phyloP scores from a whole-genome alignment of 2,797 vertebrate genomes.

The Pelochelys cantorii region DNA sequence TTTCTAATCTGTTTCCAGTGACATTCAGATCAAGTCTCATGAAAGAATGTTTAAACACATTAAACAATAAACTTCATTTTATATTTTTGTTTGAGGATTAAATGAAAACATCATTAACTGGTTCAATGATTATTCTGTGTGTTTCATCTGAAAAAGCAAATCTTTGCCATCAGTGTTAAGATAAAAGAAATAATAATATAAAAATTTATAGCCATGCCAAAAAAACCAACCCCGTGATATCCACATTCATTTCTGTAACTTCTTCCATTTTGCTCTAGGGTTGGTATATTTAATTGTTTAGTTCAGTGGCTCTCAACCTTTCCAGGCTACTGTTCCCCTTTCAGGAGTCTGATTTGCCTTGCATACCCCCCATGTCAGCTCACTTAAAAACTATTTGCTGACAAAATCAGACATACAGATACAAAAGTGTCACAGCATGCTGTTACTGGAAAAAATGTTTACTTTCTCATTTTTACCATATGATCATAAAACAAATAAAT shows the following conservation, averaged over 20 bases:
- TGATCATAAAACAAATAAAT: no score
- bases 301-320: neutral
- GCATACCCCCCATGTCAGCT: no score
- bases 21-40: neutral
- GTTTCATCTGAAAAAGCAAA: neutral
- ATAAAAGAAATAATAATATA: neutral
- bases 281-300: fast-evolving
- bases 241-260: neutral
- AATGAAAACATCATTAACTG: neutral
- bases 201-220: neutral
- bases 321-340: no score
- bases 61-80: neutral
- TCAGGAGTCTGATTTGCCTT: no score
- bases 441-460: no score
- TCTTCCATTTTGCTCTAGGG: neutral
- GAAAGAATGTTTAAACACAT: neutral
- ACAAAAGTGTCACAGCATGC: no score
- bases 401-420: no score
- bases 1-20: neutral
- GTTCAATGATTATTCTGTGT: neutral
- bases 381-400: no score
- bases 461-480: no score
- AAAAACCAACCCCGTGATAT: fast-evolving
- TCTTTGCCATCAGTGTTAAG: neutral
- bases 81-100: neutral